Percentiles rank a stretch among this genome's conserved stretches.
phyloP scores from a whole-genome alignment of 2,797 vertebrate species.

The Hippocampus kuda region DNA sequence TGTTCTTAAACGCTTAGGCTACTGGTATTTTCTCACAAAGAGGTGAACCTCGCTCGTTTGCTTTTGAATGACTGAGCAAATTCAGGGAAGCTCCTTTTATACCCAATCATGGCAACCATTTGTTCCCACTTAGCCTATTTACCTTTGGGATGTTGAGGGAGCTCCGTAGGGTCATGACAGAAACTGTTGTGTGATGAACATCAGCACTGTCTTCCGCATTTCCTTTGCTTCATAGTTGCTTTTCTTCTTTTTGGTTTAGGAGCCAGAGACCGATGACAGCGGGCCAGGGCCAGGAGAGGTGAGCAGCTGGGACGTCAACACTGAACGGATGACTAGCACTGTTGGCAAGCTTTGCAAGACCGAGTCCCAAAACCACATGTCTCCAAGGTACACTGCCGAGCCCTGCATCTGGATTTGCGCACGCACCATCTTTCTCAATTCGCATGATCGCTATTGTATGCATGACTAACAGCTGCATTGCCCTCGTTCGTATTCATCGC shows the following conservation, averaged over 20 bases:
- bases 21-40: too few species aligned
- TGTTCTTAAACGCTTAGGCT: too few species aligned
- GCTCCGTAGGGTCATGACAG: conserved; percentile 7
- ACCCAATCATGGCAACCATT: too few species aligned
- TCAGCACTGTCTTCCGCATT: conserved; percentile 11
- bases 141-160: not conserved
- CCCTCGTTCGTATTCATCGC: not conserved
- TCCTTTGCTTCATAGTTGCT: conserved; percentile 14
- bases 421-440: conserved; percentile 5
- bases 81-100: not conserved
- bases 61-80: too few species aligned
- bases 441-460: conserved; percentile 4
- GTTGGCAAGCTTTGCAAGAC: conserved; percentile 74
- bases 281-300: conserved; percentile 50
- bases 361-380: conserved; percentile 77
- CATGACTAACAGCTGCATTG: not conserved
- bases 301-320: conserved; percentile 65
- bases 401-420: conserved; percentile 13
- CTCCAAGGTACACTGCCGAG: conserved; percentile 65
- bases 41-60: too few species aligned
- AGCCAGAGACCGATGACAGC: conserved; percentile 57
- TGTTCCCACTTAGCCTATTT: too few species aligned
- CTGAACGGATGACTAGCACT: conserved; percentile 63
- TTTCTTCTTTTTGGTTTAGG: conserved; percentile 42
- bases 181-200: conserved; percentile 15